Evolutionary conservation across 2,888 invertebrate genomes (phyloP).

Genomic region (Dione juno): DNA sequence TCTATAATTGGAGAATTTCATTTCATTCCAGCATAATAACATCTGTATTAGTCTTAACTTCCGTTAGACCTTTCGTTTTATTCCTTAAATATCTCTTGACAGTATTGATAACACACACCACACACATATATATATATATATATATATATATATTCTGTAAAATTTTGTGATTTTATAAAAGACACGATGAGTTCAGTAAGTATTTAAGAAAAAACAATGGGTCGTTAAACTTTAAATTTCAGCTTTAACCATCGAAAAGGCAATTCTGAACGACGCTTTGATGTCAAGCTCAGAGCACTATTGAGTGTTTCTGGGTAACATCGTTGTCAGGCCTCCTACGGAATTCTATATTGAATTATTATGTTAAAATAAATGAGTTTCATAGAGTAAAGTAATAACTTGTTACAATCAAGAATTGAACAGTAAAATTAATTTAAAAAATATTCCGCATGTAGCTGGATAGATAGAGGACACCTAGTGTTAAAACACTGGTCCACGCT

Average conservation of each 20-base stretch:
- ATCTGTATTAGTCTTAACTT: not conserved
- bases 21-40: not conserved
- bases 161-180: not conserved
- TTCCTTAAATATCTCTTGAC: not conserved
- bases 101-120: too few species aligned
- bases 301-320: not conserved
- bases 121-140: too few species aligned
- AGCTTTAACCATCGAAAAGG: not conserved
- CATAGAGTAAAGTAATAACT: not conserved
- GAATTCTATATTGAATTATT: not conserved
- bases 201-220: constrained; percentile 3
- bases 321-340: constrained; percentile 1
- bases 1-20: not conserved
- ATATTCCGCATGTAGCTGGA: too few species aligned
- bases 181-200: not conserved
- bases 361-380: constrained; percentile 3
- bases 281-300: constrained; percentile 4
- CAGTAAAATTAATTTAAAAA: too few species aligned
- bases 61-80: not conserved
- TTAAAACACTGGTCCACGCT: too few species aligned
- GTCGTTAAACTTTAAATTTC: not conserved
- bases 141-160: not conserved
- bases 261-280: constrained; percentile 7
- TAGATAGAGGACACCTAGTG: too few species aligned
- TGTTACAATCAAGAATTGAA: too few species aligned